Conservation (phyloP, 2,113 vertebrate genomes). For the Scytalopus superciliaris region DNA sequence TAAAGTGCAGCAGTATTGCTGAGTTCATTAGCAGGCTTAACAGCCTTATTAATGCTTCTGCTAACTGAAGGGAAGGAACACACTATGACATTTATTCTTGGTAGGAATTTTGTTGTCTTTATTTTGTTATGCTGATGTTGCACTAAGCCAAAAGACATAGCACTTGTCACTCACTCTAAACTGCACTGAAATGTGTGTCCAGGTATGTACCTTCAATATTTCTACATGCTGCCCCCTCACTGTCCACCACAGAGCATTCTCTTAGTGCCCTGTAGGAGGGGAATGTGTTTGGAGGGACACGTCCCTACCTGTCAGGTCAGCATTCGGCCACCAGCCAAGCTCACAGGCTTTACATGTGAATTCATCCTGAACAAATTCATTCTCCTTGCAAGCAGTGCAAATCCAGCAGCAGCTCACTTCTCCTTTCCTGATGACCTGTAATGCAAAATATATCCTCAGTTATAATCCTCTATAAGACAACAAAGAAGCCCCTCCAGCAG, state of each 20-base stretch:
- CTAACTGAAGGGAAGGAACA: background rate
- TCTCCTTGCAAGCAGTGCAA: conserved; percentile 97
- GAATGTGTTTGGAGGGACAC: background rate
- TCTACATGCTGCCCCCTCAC: background rate
- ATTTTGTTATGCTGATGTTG: background rate
- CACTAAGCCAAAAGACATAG: background rate
- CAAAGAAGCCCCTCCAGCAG: background rate
- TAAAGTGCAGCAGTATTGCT: background rate
- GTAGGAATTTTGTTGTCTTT: background rate
- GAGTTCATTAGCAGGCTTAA: background rate
- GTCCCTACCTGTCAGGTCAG: conserved; percentile 85
- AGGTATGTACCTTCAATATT: background rate
- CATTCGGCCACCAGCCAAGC: conserved; percentile 94
- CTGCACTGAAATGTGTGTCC: background rate
- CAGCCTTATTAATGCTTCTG: background rate
- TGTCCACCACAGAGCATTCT: background rate
- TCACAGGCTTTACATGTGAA: conserved; percentile 98
- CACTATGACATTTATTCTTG: background rate
- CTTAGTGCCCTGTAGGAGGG: background rate
- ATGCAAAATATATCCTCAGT: background rate
- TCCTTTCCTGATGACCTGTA: conserved; percentile 96
- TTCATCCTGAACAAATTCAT: conserved; percentile 94
- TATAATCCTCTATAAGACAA: background rate
- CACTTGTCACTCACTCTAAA: background rate
- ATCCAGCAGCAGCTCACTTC: conserved; percentile 99